Evolutionary conservation across 1,140 invertebrate species (phyloP).

Genomic region (Cyrtorhinus lividipennis): DNA sequence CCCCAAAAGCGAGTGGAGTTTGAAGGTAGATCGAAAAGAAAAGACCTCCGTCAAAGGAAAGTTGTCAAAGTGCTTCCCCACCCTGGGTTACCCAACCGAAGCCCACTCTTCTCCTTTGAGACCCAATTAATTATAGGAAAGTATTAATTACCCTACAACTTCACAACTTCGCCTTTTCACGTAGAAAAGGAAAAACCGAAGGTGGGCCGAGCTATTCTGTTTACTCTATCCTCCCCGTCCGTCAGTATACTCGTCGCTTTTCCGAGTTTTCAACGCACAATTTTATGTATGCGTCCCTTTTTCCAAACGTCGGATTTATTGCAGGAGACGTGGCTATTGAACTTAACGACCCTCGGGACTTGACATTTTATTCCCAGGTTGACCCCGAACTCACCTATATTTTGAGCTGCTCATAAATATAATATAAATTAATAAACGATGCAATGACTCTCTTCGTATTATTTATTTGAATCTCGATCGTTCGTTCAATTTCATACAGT

Average conservation of each 20-base stretch:
- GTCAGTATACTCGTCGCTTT: neutral
- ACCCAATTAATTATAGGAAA: slow-evolving; percentile 8
- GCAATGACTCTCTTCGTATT: no score
- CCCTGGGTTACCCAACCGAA: neutral
- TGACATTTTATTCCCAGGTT: no score
- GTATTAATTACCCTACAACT: slow-evolving; percentile 7
- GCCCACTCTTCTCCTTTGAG: neutral
- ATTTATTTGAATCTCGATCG: no score
- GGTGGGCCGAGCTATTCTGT: neutral
- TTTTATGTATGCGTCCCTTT: neutral
- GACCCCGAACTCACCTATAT: no score
- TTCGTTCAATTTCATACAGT: no score
- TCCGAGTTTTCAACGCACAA: neutral
- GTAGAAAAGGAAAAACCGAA: no score
- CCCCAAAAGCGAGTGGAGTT: neutral
- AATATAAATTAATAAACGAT: no score
- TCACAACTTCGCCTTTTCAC: neutral
- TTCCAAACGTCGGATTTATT: no score
- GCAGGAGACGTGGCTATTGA: no score
- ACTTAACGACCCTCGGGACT: no score
- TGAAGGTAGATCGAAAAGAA: slow-evolving; percentile 3
- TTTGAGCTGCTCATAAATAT: no score
- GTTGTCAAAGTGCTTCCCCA: neutral
- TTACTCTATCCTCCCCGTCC: neutral
- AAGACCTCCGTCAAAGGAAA: slow-evolving; percentile 1